Evolutionary conservation across 2,888 invertebrate species (phyloP), one percentile per base, ranked within the genome.

Genomic region (Eupithecia tripunctaria): DNA sequence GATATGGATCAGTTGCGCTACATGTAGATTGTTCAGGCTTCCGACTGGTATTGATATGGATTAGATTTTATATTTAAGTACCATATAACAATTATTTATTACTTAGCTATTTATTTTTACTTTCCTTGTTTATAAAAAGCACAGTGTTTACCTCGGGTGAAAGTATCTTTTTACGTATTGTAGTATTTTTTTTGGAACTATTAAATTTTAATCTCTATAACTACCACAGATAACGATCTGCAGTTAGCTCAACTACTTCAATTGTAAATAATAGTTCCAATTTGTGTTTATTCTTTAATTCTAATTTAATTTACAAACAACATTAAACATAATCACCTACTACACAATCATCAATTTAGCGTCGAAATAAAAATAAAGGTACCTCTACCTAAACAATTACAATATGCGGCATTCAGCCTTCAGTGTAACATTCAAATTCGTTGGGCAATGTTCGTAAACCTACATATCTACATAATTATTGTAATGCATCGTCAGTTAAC

Each of bases 351-450:
- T 18, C n/a, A 32, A 36, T 63, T 63, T 63, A 63, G 62, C 62
- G n/a, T 36, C 32, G 62, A n/a, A 63, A 63, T 36, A n/a, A 36
- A 62, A 32, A 21, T 63, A 12, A n/a, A 63, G n/a, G n/a, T n/a
- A n/a, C n/a, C n/a, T n/a, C n/a, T n/a, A 68, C 36, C 68, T 43
- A 56, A 75, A 75, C 74, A 78, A 75, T 76, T 71, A 75, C 71
- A 64, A 15, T 56, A 76, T 75, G 70, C 71, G 71, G 73, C 68
- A 60, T 62, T 38, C 68, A 78, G 71, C 76, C 78, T 78, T 78
- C 76, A 72, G 56, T 60, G 71, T 75, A 73, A 71, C 76, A 76
- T 74, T 71, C 73, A 72, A 75, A 70, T 66, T 65, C 59, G 47
- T 76, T 76, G 72, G 66, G 73, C 76, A 74, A 78, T 71, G 36